Conservation (phyloP, 2,113 vertebrate genomes). For the Brevimyrus niger region DNA sequence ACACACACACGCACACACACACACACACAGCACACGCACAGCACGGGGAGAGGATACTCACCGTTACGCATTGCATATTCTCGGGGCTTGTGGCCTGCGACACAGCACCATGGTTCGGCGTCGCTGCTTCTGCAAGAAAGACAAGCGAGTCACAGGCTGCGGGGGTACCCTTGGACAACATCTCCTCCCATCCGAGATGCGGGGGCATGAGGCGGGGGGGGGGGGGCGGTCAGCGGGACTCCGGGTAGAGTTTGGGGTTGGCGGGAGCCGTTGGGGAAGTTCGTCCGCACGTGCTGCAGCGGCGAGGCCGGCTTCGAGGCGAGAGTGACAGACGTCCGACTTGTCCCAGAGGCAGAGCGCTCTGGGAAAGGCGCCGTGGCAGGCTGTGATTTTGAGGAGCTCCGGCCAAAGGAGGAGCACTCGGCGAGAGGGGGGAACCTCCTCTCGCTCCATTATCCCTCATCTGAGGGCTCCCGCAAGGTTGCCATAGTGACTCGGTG, state of each 20-base stretch:
- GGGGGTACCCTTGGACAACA: constrained; percentile 62
- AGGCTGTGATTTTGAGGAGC: constrained; percentile 37
- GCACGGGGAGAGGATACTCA: constrained; percentile 45
- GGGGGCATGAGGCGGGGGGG: not conserved
- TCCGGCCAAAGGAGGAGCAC: constrained; percentile 41
- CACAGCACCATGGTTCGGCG: constrained; percentile 51
- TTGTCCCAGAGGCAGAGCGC: constrained; percentile 7
- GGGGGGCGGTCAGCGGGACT: not conserved
- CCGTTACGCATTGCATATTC: constrained; percentile 69
- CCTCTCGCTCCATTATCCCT: constrained; percentile 59
- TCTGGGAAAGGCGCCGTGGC: constrained; percentile 31
- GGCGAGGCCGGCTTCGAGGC: not conserved
- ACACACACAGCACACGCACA: not conserved
- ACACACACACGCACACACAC: no score
- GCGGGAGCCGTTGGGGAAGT: not conserved
- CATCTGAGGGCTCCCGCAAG: constrained; percentile 54
- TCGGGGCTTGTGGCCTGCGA: constrained; percentile 51
- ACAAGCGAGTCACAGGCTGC: constrained; percentile 61
- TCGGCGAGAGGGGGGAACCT: constrained; percentile 45
- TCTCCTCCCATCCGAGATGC: constrained; percentile 31
- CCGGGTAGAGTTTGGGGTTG: not conserved
- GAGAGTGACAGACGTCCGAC: not conserved
- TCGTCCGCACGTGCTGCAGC: not conserved
- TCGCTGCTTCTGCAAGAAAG: constrained; percentile 58
- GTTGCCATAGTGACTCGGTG: constrained; percentile 64